Evolutionary conservation across 2,797 vertebrate genomes (phyloP).

Genomic region (Spizella passerina): DNA sequence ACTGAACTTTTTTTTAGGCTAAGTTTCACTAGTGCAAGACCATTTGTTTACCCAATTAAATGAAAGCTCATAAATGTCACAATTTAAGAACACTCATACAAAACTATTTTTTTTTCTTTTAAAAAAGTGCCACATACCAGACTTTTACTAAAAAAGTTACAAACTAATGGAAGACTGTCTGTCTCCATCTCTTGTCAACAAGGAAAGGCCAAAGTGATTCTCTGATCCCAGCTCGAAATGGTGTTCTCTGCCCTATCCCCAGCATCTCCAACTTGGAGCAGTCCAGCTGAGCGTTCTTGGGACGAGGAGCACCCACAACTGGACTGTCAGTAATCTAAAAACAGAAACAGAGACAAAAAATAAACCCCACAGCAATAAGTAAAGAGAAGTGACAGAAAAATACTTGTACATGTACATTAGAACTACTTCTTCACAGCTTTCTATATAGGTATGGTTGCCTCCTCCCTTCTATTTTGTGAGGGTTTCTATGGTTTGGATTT

Average conservation of each 20-base stretch:
- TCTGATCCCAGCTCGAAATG: slow-evolving; percentile 85
- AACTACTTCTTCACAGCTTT: not conserved
- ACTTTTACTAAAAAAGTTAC: slow-evolving; percentile 67
- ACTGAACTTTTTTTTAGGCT: slow-evolving; percentile 34
- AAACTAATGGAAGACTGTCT: slow-evolving; percentile 93
- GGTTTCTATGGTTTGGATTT: fast-evolving
- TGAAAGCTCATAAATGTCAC: slow-evolving; percentile 68
- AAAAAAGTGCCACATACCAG: slow-evolving; percentile 78
- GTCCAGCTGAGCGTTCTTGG: slow-evolving; percentile 87
- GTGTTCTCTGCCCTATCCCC: slow-evolving; percentile 85
- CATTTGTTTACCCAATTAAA: slow-evolving; percentile 71
- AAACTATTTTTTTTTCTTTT: slow-evolving; percentile 76
- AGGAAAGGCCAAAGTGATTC: slow-evolving; percentile 96
- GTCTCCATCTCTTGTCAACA: slow-evolving; percentile 92
- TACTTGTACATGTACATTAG: not conserved
- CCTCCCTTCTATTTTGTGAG: not conserved
- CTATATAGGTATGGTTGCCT: fast-evolving
- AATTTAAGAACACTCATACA: slow-evolving; percentile 77
- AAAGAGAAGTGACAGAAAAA: not conserved
- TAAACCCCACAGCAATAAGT: not conserved
- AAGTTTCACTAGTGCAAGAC: slow-evolving; percentile 77
- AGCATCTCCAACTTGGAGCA: slow-evolving; percentile 90
- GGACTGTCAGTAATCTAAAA: slow-evolving; percentile 88
- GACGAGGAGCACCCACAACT: slow-evolving; percentile 83
- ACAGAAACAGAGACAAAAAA: not conserved